These are phyloP conservation scores for Phylloscopus whistleri DNA, from an alignment of 2,113 vertebrate genomes.

Conservation along the genomic window DNA sequence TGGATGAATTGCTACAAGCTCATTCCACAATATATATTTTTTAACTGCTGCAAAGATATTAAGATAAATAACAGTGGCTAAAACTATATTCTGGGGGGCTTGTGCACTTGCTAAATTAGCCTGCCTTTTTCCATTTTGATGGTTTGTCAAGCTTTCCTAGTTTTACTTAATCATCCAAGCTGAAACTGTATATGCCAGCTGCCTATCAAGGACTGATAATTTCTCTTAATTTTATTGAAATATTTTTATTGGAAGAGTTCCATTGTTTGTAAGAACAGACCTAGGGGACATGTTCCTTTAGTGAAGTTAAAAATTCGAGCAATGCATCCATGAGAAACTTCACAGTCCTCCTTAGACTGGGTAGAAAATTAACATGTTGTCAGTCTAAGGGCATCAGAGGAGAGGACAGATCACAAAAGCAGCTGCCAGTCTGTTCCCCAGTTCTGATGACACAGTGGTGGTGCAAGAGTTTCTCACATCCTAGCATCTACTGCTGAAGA, in stretches of 20 bases:
- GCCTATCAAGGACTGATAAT: not conserved
- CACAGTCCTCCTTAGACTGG: not conserved
- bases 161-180: not conserved
- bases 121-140: not conserved
- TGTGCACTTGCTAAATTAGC: not conserved
- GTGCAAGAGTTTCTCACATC: not conserved
- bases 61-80: not conserved
- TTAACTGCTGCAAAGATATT: not conserved
- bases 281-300: not conserved
- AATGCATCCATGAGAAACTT: not conserved
- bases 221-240: not conserved
- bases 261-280: not conserved
- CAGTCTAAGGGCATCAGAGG: not conserved
- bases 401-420: not conserved
- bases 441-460: not conserved
- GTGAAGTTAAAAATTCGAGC: not conserved
- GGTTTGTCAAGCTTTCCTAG: not conserved
- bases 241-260: not conserved
- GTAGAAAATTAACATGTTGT: not conserved
- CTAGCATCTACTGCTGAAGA: not conserved
- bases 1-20: not conserved
- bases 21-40: not conserved
- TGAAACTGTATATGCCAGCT: not conserved
- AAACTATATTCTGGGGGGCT: not conserved
- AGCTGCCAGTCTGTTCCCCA: not conserved